Percentiles rank a stretch among this genome's conserved stretches.
phyloP scores from a whole-genome alignment of 1,140 invertebrate species.

The Drosophila mojavensis region DNA sequence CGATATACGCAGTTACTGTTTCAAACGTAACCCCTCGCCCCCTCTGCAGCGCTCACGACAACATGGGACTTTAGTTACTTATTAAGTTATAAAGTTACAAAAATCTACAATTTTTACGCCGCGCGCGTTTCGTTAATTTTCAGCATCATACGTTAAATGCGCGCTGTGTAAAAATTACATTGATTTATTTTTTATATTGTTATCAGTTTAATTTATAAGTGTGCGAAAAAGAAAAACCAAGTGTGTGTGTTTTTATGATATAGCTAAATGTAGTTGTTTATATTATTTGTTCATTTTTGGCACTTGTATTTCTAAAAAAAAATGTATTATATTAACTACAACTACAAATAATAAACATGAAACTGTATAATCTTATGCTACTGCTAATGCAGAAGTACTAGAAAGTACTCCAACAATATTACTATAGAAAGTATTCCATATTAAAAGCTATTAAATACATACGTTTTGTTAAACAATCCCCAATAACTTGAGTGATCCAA shows the following conservation, averaged over 20 bases:
- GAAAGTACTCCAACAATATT: constrained; percentile 53
- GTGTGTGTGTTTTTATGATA: constrained; percentile 47
- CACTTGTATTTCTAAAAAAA: constrained; percentile 54
- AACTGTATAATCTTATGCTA: constrained; percentile 71
- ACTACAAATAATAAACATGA: constrained; percentile 61
- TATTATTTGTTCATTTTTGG: constrained; percentile 64
- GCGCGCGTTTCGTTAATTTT: constrained; percentile 42
- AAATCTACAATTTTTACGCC: constrained; percentile 47
- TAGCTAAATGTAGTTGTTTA: constrained; percentile 46
- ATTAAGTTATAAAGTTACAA: constrained; percentile 53
- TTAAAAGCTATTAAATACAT: constrained; percentile 71
- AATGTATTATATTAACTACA: constrained; percentile 79
- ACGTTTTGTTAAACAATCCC: constrained; percentile 68
- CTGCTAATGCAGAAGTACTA: constrained; percentile 60
- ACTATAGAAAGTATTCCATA: constrained; percentile 59
- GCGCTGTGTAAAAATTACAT: constrained; percentile 56
- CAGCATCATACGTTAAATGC: constrained; percentile 55
- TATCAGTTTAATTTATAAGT: constrained; percentile 38
- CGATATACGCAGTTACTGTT: constrained; percentile 62
- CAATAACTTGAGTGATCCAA: constrained; percentile 9
- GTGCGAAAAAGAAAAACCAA: constrained; percentile 56
- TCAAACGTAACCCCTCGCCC: constrained; percentile 13
- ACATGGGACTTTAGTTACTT: constrained; percentile 78
- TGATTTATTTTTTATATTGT: constrained; percentile 42
- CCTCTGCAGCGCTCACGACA: constrained; percentile 34